Conservation (phyloP, 2,797 vertebrate species). For the Tragelaphus eurycerus region DNA sequence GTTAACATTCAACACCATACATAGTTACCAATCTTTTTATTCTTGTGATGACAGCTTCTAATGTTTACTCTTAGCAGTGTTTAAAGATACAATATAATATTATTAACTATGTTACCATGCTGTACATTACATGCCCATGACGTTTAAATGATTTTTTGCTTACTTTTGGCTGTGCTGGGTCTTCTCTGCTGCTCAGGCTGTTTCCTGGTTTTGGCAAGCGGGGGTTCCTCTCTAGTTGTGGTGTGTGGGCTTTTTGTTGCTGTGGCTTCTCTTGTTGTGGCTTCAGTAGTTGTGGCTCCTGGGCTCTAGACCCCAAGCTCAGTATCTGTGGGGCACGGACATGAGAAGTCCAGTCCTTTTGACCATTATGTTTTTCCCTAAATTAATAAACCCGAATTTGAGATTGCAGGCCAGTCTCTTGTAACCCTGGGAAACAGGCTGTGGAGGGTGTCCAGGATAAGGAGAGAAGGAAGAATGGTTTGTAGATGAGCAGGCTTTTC, state of each 20-base stretch:
- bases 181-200: background rate
- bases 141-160: background rate
- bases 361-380: background rate
- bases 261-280: background rate
- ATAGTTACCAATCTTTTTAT: background rate
- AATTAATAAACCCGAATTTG: background rate
- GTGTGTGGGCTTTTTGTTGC: background rate
- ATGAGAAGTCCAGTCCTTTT: background rate
- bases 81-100: background rate
- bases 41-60: background rate
- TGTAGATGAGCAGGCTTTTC: background rate
- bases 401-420: background rate
- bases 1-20: background rate
- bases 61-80: background rate
- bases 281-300: background rate
- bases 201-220: rapidly evolving
- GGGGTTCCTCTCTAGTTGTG: background rate
- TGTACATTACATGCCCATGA: background rate
- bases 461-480: background rate
- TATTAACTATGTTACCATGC: background rate
- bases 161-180: background rate
- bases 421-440: background rate
- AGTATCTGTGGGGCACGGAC: background rate
- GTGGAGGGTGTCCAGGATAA: background rate
- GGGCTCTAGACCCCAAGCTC: background rate